Percentiles rank a stretch among this genome's conserved stretches.
These are phyloP conservation scores for Fratercula arctica DNA, from an alignment of 2,797 vertebrate genomes.

Conservation along the genomic window DNA sequence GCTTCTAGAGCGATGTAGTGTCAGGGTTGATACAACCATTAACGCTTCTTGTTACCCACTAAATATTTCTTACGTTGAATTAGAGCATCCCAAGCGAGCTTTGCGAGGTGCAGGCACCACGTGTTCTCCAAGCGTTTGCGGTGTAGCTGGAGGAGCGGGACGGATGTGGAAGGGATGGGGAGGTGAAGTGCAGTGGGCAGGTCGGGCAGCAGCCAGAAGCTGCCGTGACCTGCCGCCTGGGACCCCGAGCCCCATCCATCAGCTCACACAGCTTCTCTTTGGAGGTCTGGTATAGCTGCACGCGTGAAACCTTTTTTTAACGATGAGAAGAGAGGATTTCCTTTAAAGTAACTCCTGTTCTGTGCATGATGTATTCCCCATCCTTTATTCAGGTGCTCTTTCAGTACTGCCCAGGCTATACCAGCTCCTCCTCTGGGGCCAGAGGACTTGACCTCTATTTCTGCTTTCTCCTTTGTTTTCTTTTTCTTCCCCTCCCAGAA, in stretches of 20 bases:
- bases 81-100: neutral
- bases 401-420: neutral
- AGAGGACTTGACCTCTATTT: neutral
- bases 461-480: neutral
- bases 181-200: fast-evolving
- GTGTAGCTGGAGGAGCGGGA: neutral
- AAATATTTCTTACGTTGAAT: fast-evolving
- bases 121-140: neutral
- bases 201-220: neutral
- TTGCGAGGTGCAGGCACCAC: neutral
- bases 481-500: neutral
- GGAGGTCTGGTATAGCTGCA: neutral
- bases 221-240: neutral
- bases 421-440: neutral
- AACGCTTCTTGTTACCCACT: too few relatives aligned
- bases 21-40: fast-evolving
- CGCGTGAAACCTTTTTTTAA: neutral
- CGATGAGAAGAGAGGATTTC: neutral
- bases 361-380: neutral
- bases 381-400: neutral
- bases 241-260: neutral
- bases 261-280: neutral
- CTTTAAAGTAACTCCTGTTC: slow-evolving; percentile 5
- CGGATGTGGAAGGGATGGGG: neutral
- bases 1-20: too few relatives aligned